Base-by-base conservation (phyloP, 2,888 invertebrate species). In the Tridacna crocea region DNA sequence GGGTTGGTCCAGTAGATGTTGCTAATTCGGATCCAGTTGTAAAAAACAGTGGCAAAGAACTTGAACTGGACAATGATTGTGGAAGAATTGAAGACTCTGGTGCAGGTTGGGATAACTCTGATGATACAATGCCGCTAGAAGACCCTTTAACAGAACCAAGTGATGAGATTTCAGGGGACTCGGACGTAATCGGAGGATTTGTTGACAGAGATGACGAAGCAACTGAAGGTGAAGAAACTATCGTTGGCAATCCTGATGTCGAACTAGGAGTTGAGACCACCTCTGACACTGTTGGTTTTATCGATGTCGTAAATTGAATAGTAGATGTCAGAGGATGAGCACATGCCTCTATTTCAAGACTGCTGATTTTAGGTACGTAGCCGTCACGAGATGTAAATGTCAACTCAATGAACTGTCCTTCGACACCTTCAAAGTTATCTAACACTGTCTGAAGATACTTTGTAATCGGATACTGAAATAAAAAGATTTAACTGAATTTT, bases 271-370 rank as follows among this genome's bases (percentile, higher is more conserved):
- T 19, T 19, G 55, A 55, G 10, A 55, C 11, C 15, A 11, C 15
- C 19, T 19, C 6, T 19, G 55, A 55, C 2, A 55, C 11, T 19
- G 55, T 19, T 55, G 55, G 55, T 55, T 15, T 11, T 22, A 51
- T 48, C 19, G 70, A 51, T 51, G n/a, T 10, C 24, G 70, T 46
- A 51, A 51, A 26, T 24, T 22, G 2, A 15, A 22, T 24, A 46
- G 61, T 27, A 26, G 76, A 68, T 15, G 76, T 68, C 12, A 22
- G 1, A 11, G 70, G 76, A 36, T 76, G 55, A 8, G 51, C 46
- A 60, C 76, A 76, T 12, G 76, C 76, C 48, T 76, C 76, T 24
- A 76, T 68, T 15, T 15, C 55, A 55, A 76, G 47, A 24, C 68
- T 51, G 27, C 26, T 26, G n/a, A 76, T 47, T 47, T 26, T 60